A percentile compares a stretch with the other conserved stretches of the same genome.
phyloP scores from a whole-genome alignment of 2,797 vertebrate species.

The Crossoptilon crossoptilon region DNA sequence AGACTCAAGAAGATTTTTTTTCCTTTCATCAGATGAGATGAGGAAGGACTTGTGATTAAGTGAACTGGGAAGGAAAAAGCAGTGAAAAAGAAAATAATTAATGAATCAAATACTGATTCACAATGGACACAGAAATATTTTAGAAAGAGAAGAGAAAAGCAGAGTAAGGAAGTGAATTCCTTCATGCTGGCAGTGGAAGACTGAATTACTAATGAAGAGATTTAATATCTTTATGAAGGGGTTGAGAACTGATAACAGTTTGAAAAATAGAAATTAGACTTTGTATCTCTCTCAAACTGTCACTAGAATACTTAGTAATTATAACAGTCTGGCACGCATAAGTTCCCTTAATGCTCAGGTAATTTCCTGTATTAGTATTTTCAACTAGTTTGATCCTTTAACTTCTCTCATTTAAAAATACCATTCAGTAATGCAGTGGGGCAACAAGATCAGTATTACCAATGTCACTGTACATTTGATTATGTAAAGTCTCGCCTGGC shows the following conservation, averaged over 20 bases:
- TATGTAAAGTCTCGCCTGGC: conserved; percentile 30
- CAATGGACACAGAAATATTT: neutral
- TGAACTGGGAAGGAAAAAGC: neutral
- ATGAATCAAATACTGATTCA: neutral
- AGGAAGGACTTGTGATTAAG: neutral
- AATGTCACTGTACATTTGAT: conserved; percentile 42
- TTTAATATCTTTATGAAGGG: neutral
- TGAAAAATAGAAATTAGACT: neutral
- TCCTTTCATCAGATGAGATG: neutral
- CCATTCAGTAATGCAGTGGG: neutral
- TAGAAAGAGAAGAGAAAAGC: neutral
- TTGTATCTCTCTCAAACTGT: neutral
- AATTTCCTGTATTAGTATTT: conserved; percentile 10
- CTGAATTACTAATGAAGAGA: neutral
- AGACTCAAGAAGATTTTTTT: neutral
- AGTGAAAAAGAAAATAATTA: neutral
- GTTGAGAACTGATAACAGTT: neutral
- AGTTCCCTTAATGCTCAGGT: neutral
- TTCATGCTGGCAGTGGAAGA: neutral
- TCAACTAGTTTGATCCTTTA: conserved; percentile 15
- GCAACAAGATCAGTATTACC: conserved; percentile 41
- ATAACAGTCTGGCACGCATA: neutral
- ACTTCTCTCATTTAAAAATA: neutral
- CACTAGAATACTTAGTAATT: neutral
- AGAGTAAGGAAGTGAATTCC: neutral